Evolutionary conservation across 2,113 vertebrate species (phyloP).

Genomic region (Psilopsiagon aurifrons): DNA sequence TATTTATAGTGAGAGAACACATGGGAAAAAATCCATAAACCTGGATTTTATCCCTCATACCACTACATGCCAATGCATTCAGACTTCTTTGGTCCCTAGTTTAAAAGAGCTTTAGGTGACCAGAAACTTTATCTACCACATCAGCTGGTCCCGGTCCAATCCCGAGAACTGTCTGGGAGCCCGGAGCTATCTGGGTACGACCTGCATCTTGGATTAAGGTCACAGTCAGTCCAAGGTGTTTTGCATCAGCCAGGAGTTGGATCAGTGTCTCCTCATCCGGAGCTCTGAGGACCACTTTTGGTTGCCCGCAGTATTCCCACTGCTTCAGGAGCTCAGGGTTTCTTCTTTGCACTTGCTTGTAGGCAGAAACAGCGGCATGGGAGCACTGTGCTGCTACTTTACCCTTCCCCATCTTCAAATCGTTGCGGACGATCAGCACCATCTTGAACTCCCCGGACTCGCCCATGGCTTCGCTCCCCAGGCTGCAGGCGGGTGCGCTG

Average conservation of each 20-base stretch:
- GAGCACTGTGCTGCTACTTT: slow-evolving; percentile 95
- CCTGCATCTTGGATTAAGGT: slow-evolving; percentile 96
- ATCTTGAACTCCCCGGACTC: slow-evolving; percentile 93
- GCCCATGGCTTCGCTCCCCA: slow-evolving; percentile 78
- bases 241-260: slow-evolving; percentile 83
- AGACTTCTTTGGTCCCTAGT: neutral
- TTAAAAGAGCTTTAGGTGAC: slow-evolving; percentile 92
- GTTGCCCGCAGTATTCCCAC: slow-evolving; percentile 96
- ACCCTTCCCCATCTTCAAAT: slow-evolving; percentile 97
- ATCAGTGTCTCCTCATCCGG: slow-evolving; percentile 86
- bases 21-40: rapidly evolving
- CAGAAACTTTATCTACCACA: slow-evolving; percentile 89
- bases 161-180: slow-evolving; percentile 91
- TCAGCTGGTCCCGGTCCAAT: slow-evolving; percentile 90
- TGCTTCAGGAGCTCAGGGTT: slow-evolving; percentile 88
- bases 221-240: slow-evolving; percentile 84
- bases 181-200: slow-evolving; percentile 92
- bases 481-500: rapidly evolving
- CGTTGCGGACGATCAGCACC: slow-evolving; percentile 90
- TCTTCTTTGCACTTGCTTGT: slow-evolving; percentile 86
- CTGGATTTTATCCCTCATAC: neutral
- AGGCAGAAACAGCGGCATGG: slow-evolving; percentile 92
- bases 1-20: neutral
- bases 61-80: rapidly evolving
- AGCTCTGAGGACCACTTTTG: slow-evolving; percentile 93